Evolutionary conservation across 2,113 vertebrate genomes (phyloP), one percentile per base, ranked within the genome.

Genomic region (Corythaeola cristata): DNA sequence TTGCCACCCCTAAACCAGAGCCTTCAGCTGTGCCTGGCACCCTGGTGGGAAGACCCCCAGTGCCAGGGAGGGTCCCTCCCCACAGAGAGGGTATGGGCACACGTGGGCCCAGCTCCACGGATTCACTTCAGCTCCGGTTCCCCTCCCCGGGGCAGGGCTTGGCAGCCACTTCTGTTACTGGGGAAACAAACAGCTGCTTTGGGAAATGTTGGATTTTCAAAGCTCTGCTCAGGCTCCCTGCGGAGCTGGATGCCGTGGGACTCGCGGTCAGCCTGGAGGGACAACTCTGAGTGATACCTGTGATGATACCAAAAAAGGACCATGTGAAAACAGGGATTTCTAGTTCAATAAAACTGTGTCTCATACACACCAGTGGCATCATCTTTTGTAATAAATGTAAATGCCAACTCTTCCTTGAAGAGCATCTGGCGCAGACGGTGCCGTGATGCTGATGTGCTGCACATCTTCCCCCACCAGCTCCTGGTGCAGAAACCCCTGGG

Each of bases 71-170:
- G 13, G 14, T 53, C 19, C 47, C n/a, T 37, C 13, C 15, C 39
- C 11, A 4, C 1, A 1, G 33, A 44, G 39, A 12, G 9, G 26
- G 63, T 32, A 33, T 33, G 16, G 24, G 22, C 44, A 77, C 35
- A 32, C 9, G 2, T 12, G 22, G 55, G n/a, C 35, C 39, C 2
- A 1, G 11, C 59, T 62, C n/a, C 3, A 1, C 0, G 2, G 17
- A 24, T 32, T 69, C 62, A 3, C 23, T 71, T 33, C 52, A 21
- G 18, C 67, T 15, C 50, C 9, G 10, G 47, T 30, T 59, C 59
- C 56, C 8, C 63, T 85, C 74, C 52, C 26, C 0, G 0, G 47
- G 16, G 20, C 58, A n/a, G 74, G 37, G 49, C 63, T 85, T 76
- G 50, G 89, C n/a, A 66, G 27, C 53, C 28, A 15, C 45, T 64